phyloP scores from a whole-genome alignment of 1,140 invertebrate species.

The Myzus persicae region DNA sequence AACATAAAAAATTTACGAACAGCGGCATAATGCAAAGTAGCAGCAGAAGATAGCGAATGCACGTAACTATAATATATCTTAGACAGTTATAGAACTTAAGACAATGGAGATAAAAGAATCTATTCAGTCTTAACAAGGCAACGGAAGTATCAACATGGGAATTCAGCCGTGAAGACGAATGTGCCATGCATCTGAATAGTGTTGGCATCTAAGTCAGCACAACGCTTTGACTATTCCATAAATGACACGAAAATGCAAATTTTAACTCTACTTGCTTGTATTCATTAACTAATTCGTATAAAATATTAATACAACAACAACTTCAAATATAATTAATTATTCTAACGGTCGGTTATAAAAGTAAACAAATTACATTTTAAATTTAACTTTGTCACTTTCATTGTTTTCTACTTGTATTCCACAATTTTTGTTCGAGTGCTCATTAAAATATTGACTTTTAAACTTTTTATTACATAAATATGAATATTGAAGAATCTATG shows the following conservation, averaged over 20 bases:
- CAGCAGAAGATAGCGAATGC: background rate
- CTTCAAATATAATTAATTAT: no score
- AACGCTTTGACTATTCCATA: background rate
- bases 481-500: background rate
- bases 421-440: background rate
- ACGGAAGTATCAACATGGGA: background rate
- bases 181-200: background rate
- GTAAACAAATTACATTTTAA: background rate
- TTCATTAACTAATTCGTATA: background rate
- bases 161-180: background rate
- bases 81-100: background rate
- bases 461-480: no score
- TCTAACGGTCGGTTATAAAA: background rate
- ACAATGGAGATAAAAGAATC: background rate
- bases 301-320: no score
- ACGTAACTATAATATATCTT: background rate
- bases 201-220: background rate
- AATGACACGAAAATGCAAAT: background rate
- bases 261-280: background rate
- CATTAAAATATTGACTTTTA: background rate
- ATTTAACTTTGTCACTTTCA: background rate
- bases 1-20: background rate
- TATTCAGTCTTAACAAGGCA: conserved; percentile 6
- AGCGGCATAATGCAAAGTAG: background rate
- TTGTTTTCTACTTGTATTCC: background rate